These are phyloP conservation scores for Channa argus DNA, from an alignment of 2,113 vertebrate species.

Conservation along the genomic window DNA sequence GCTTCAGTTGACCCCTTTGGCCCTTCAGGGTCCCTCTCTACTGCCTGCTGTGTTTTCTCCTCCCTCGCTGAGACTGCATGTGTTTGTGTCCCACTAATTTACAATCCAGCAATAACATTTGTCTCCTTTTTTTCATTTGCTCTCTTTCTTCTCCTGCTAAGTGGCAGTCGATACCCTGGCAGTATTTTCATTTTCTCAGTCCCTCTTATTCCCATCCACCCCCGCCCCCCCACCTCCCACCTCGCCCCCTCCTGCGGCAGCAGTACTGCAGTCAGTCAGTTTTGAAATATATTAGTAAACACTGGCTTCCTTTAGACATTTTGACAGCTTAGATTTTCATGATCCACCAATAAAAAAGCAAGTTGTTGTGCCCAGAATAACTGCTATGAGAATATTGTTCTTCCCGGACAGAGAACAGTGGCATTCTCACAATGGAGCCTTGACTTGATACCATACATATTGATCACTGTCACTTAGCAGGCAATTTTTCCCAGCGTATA, in stretches of 20 bases:
- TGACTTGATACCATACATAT: constrained; percentile 49
- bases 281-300: constrained; percentile 59
- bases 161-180: constrained; percentile 49
- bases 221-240: neutral
- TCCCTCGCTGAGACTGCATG: constrained; percentile 48
- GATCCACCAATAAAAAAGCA: constrained; percentile 54
- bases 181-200: constrained; percentile 54
- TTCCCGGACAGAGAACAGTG: constrained; percentile 30
- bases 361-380: constrained; percentile 57
- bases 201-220: neutral
- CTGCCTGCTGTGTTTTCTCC: constrained; percentile 34
- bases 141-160: constrained; percentile 43
- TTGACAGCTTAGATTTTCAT: constrained; percentile 67
- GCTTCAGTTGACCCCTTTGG: constrained; percentile 17
- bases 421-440: constrained; percentile 27
- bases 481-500: constrained; percentile 1
- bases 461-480: constrained; percentile 53
- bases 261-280: constrained; percentile 46
- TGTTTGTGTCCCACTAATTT: constrained; percentile 62
- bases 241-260: constrained; percentile 8
- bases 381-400: constrained; percentile 48
- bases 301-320: constrained; percentile 57
- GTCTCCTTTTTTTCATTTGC: constrained; percentile 24
- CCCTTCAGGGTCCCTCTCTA: constrained; percentile 6
- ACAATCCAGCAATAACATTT: constrained; percentile 40